Base-by-base conservation (phyloP, 2,888 invertebrate species). In the Drosophila borealis region DNA sequence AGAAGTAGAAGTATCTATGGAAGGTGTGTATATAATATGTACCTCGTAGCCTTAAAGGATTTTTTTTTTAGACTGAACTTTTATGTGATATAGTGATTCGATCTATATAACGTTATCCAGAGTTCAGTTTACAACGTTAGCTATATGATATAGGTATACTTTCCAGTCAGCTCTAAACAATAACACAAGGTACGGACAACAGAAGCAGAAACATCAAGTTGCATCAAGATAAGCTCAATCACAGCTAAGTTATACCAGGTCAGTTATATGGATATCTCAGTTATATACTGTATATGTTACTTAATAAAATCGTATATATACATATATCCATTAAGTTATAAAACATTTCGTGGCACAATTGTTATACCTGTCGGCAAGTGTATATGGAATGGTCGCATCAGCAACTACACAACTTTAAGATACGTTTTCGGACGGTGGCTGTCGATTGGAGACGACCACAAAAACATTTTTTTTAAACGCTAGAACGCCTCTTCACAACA, bases 401-500 rank as follows among this genome's bases (percentile, higher is more conserved):
- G 21, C 57, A 50, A 50, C 67, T 39, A 11, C 34, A 56, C 46
- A 76, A 76, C 81, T 84, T 84, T 55, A 85, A 89, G 81, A 78
- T 80, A 83, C 78, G 73, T 78, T 88, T 88, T 69, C 42, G 57
- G 54, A 50, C 41, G 45, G 67, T 64, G 70, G 29, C 86, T 82
- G 83, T 83, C 80, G 88, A 88, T 83, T 77, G 69, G 70, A 57
- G 75, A 72, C 55, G 85, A 74, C 79, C 87, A 65, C 74, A 78
- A 80, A 33, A 55, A 63, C 69, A 70, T 53, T 62, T 80, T 84
- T 81, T 89, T 89, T 89, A 84, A 91, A 90, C 85, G 88, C 90
- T 90, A 91, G 89, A 90, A 90, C 90, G 91, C 91, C 90, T 91
- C 90, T 90, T 86, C 84, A 78, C 90, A 88, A 90, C 90, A 90